These are phyloP conservation scores for Sciurus vulgaris DNA, from an alignment of 2,797 vertebrate species.

Conservation along the genomic window DNA sequence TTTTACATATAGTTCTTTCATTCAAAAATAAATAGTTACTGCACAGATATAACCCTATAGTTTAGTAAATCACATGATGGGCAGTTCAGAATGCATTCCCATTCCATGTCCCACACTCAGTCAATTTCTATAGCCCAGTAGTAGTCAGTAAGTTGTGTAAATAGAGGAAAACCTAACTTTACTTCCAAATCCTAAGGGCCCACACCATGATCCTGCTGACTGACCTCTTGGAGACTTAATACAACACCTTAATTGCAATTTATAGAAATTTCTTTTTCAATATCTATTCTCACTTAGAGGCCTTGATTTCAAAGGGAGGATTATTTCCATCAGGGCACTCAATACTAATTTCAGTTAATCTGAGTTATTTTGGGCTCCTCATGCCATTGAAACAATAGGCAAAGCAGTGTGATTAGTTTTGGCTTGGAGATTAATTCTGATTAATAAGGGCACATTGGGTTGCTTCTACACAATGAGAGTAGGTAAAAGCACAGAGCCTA, in stretches of 20 bases:
- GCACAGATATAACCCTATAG: too few species aligned
- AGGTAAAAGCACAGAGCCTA: neutral
- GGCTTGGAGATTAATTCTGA: neutral
- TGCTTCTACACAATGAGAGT: neutral
- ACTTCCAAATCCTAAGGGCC: too few species aligned
- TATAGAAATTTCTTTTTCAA: neutral
- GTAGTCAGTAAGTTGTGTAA: too few species aligned
- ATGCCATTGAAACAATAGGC: neutral
- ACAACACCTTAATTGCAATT: neutral
- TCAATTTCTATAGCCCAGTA: too few species aligned
- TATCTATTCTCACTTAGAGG: neutral
- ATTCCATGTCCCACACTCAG: too few species aligned
- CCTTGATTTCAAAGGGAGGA: neutral
- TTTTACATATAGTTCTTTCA: too few species aligned
- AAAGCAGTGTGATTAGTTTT: neutral
- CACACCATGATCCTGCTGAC: too few species aligned
- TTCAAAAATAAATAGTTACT: too few species aligned
- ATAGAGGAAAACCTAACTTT: too few species aligned
- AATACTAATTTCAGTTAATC: neutral
- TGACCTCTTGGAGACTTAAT: too few species aligned
- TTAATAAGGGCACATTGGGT: neutral
- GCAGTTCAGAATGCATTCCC: too few species aligned
- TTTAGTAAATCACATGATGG: too few species aligned
- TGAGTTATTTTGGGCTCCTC: neutral
- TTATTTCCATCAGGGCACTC: neutral